Base-by-base conservation (phyloP, 2,113 vertebrate genomes). In the Hydropotes inermis region DNA sequence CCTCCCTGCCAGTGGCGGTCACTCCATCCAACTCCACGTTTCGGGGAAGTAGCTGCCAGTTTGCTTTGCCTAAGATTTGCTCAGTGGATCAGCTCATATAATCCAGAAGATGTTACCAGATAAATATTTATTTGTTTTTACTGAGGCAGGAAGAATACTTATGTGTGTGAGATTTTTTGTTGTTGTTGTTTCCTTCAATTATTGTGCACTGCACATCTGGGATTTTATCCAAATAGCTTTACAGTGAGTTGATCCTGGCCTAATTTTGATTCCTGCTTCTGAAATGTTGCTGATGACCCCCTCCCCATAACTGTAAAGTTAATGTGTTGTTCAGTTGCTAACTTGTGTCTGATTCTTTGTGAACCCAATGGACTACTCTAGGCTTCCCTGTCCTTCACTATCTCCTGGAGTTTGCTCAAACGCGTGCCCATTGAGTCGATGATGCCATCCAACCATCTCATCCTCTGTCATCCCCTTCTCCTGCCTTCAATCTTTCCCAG, bases 121-220 rank as follows among this genome's bases (percentile, higher is more conserved):
- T 92, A 61, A 83, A 83, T 74, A 30, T 55, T 61, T 87, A 4
- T 43, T 36, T 91, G 47, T n/a, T 67, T 91, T 55, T 28, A 33
- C 28, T 43, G 54, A n/a, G 47, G 25, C 17, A 8, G 9, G 9
- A 50, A 50, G 45, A 61, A 15, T 55, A 76, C 8, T n/a, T 28
- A 60, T 43, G 3, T 30, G 23, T 61, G 16, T 45, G 45, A 64
- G n/a, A 39, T 67, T 39, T 92, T 39, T 36, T n/a, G n/a, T 39
- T 78, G 3, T 3, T 79, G 25, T 39, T 83, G 19, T 84, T 67
- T 36, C n/a, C 12, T 16, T 92, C 39, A 27, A 0, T 92, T 47
- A 43, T 4, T 90, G 7, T 52, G 50, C 67, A 55, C 30, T 8
- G 76, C 39, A 82, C 15, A 45, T 43, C 43, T 58, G 2, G 17